Base-by-base conservation (phyloP, 37 sponge, comb jelly and placozoan species). In the Hormiphora californensis region DNA sequence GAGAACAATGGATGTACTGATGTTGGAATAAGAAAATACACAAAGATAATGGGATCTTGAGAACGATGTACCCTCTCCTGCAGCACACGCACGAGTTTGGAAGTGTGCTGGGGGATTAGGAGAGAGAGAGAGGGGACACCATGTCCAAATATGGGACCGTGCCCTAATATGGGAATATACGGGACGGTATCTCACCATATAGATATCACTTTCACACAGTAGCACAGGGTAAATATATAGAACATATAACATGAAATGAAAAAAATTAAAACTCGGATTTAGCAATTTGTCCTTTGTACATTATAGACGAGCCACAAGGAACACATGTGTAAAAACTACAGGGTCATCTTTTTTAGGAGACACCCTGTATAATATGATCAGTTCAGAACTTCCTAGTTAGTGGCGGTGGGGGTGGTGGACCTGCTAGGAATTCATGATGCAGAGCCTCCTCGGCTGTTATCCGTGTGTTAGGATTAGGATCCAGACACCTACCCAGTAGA, bases 381-480 rank as follows among this genome's bases (percentile, higher is more conserved):
- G 54, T 53, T 17, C 19, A 53, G 54, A 53, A 17, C 21, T 53
- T 53, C 19, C 21, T 53, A n/a, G 17, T 17, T n/a, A 21, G 17
- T 53, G 54, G 54, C 17, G 62, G 59, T 31, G 59, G 59, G 1
- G 86, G 62, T 25, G 53, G 62, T 40, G 37, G 37, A 1, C 57
- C 8, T 1, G 39, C 11, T 37, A 67, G 78, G 81, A 95, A 95
- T 25, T 88, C 89, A 55, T 96, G 97, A 19, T 59, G 0, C 28
- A 96, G 59, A 0, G 94, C 97, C 41, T 89, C 67, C 0, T 43
- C 59, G 0, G 97, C 97, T 46, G 92, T 89, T 31, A 92, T 91
- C 86, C 97, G 51, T 8, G 87, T 69, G 0, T 19, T 11, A 9
- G 94, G 94, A 40, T 93, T 90, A 34, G 94, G 33, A 38, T 93